phyloP scores from a whole-genome alignment of 2,888 invertebrate genomes.

The Hirtodrosophila histrioides region DNA sequence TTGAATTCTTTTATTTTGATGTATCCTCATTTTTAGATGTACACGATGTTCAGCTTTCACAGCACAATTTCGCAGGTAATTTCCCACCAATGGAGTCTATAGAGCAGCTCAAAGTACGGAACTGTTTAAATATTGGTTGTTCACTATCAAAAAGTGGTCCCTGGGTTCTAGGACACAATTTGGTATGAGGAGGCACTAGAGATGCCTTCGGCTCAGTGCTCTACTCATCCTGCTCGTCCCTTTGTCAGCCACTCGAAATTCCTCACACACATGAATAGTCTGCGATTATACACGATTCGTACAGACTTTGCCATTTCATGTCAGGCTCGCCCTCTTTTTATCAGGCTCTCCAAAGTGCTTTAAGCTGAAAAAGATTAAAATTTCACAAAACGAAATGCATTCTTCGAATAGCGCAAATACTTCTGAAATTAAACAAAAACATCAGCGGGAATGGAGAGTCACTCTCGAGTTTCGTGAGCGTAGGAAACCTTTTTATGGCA shows the following conservation, averaged over 20 bases:
- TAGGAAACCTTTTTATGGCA: slow-evolving; percentile 45
- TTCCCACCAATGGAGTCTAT: neutral
- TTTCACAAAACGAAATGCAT: slow-evolving; percentile 50
- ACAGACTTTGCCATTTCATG: slow-evolving; percentile 59
- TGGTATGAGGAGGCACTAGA: slow-evolving; percentile 41
- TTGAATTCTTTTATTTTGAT: too few relatives aligned
- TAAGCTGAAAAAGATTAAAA: slow-evolving; percentile 59
- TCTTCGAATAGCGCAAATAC: slow-evolving; percentile 63
- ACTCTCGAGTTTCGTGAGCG: slow-evolving; percentile 19
- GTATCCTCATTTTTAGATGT: neutral
- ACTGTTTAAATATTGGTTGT: slow-evolving; percentile 20
- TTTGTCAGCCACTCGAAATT: slow-evolving; percentile 57
- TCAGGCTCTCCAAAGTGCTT: slow-evolving; percentile 32
- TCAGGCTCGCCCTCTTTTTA: slow-evolving; percentile 16
- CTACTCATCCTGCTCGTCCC: slow-evolving; percentile 29
- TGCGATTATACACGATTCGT: neutral
- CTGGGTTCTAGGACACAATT: slow-evolving; percentile 32
- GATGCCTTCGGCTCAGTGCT: slow-evolving; percentile 24
- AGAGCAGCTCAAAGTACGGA: neutral
- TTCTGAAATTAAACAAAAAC: slow-evolving; percentile 65
- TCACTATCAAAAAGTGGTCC: neutral
- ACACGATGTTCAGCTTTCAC: slow-evolving; percentile 6
- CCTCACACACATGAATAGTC: slow-evolving; percentile 22
- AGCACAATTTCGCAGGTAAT: slow-evolving; percentile 18
- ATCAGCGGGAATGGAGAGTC: slow-evolving; percentile 13